A percentile compares a stretch with the other conserved stretches of the same genome.
Conservation (phyloP, 2,888 invertebrate genomes). For the Brachypalpus laphriformis region DNA sequence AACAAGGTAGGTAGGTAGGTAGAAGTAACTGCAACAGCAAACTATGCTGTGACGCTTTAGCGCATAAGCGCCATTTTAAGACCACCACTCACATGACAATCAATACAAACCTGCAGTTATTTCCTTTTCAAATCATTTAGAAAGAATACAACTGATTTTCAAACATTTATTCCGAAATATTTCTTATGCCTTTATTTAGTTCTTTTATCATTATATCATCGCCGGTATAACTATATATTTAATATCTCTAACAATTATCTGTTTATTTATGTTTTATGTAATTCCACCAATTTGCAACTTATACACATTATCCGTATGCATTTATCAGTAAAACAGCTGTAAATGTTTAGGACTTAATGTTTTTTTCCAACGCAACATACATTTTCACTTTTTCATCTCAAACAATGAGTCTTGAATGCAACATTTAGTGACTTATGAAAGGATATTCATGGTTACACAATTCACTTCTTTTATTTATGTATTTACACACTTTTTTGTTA, state of each 20-base stretch:
- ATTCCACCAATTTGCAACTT: constrained; percentile 19
- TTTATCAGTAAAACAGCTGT: constrained; percentile 5
- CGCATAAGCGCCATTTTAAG: too few relatives aligned
- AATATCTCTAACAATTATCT: constrained; percentile 41
- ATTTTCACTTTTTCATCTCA: neutral
- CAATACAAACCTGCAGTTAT: too few relatives aligned
- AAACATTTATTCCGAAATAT: constrained; percentile 67
- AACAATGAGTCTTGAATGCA: constrained; percentile 28
- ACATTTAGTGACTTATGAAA: constrained; percentile 47
- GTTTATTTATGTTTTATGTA: neutral
- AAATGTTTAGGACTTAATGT: neutral
- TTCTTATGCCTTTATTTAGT: constrained; percentile 48
- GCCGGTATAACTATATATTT: constrained; percentile 56
- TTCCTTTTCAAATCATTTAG: too few relatives aligned
- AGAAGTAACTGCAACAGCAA: too few relatives aligned
- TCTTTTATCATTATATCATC: constrained; percentile 48
- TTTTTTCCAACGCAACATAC: neutral
- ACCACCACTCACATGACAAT: too few relatives aligned
- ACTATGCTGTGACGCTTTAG: too few relatives aligned
- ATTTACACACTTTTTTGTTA: constrained; percentile 17
- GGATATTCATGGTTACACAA: constrained; percentile 30
- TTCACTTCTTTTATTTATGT: constrained; percentile 36
- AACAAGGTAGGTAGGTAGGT: too few relatives aligned
- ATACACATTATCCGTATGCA: neutral
- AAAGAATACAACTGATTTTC: constrained; percentile 15